A percentile compares a stretch with the other conserved stretches of the same genome.
Evolutionary conservation across 2,797 vertebrate species (phyloP).

Genomic region (Pseudochromis fuscus): DNA sequence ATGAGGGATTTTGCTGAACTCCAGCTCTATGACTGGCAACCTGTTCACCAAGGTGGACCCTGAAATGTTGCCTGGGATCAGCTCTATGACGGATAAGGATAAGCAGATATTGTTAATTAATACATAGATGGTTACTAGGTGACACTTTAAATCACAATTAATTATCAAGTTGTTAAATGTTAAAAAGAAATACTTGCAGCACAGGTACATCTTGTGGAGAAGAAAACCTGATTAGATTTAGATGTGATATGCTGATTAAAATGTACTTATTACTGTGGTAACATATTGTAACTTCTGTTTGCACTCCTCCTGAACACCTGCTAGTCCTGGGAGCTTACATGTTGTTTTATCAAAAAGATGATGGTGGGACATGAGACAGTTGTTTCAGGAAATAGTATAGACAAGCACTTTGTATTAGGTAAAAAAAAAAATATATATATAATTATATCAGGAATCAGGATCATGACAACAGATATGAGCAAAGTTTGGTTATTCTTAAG

Average conservation of each 20-base stretch:
- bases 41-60: too few relatives aligned
- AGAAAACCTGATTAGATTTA: not conserved
- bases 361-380: too few relatives aligned
- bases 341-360: not conserved
- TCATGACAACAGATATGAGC: too few relatives aligned
- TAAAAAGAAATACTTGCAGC: not conserved
- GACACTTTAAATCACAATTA: too few relatives aligned
- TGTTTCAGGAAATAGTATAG: too few relatives aligned
- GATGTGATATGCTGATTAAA: not conserved
- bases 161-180: too few relatives aligned
- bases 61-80: not conserved
- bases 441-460: too few relatives aligned
- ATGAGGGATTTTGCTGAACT: not conserved
- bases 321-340: not conserved
- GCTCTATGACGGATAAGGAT: not conserved
- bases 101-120: too few relatives aligned
- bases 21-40: not conserved
- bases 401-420: too few relatives aligned
- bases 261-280: not conserved
- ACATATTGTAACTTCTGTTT: not conserved
- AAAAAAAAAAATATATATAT: too few relatives aligned
- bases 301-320: not conserved
- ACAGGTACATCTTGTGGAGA: not conserved
- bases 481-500: too few relatives aligned
- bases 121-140: too few relatives aligned